Conservation (phyloP, 92 coral and sea anemone genomes). For the Zoanthus sansibaricus region DNA sequence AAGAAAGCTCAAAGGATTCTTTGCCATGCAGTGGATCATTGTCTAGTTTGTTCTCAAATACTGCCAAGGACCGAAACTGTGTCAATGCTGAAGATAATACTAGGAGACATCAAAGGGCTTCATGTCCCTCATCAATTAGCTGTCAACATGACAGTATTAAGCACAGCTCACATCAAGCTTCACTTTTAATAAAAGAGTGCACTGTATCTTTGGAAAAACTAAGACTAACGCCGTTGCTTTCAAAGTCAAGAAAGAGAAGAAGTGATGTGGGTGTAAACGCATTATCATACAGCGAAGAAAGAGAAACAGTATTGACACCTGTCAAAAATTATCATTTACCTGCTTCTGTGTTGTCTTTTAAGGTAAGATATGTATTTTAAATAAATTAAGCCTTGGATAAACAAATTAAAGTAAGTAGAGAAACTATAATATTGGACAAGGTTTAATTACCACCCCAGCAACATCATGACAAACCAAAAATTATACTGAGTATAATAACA, state of each 20-base stretch:
- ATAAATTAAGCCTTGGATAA: neutral
- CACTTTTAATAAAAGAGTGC: constrained; percentile 65
- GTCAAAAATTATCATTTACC: neutral
- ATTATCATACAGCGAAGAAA: neutral
- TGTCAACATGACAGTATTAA: neutral
- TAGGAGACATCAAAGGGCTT: neutral
- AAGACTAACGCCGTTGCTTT: constrained; percentile 68
- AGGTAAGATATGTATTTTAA: neutral
- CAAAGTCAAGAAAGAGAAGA: constrained; percentile 51
- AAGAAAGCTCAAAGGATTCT: neutral
- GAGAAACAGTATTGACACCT: neutral
- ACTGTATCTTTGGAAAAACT: constrained; percentile 75
- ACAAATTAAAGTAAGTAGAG: too few relatives aligned
- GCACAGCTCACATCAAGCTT: neutral
- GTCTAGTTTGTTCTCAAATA: neutral
- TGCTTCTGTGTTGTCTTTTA: constrained; percentile 18
- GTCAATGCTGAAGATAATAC: neutral
- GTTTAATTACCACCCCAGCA: too few relatives aligned
- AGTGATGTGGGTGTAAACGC: neutral
- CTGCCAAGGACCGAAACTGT: neutral
- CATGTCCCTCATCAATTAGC: constrained; percentile 11
- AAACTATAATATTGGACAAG: too few relatives aligned
- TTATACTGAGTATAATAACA: too few relatives aligned
- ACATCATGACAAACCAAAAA: too few relatives aligned
- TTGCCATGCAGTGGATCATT: neutral